Percentiles rank a stretch among this genome's conserved stretches.
phyloP scores from a whole-genome alignment of 2,888 invertebrate genomes.

The Choreutis nemorana region DNA sequence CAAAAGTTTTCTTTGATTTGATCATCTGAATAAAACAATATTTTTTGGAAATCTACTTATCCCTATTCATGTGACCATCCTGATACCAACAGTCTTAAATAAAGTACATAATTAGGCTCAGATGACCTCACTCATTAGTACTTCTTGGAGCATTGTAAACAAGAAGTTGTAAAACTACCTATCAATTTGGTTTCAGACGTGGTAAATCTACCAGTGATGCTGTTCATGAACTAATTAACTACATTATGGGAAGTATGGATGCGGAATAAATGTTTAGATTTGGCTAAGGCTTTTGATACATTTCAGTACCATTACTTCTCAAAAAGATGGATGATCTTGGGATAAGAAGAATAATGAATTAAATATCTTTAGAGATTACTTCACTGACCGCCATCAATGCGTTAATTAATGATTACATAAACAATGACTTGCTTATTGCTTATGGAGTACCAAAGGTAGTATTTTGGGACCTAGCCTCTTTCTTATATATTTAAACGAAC shows the following conservation, averaged over 20 bases:
- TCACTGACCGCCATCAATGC: too few relatives aligned
- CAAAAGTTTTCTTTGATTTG: too few relatives aligned
- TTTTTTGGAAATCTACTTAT: too few relatives aligned
- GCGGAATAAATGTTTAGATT: conserved; percentile 5
- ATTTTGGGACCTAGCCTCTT: conserved; percentile 10
- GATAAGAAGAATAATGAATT: conserved; percentile 7
- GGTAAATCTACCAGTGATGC: conserved; percentile 9
- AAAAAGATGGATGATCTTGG: conserved; percentile 5
- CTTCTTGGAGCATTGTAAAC: conserved; percentile 4
- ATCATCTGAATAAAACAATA: too few relatives aligned
- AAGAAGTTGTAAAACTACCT: conserved; percentile 5
- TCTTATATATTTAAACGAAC: conserved; percentile 8
- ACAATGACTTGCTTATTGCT: neutral
- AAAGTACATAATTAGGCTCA: too few relatives aligned
- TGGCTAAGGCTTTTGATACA: conserved; percentile 9
- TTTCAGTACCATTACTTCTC: conserved; percentile 3
- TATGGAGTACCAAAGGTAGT: conserved; percentile 10
- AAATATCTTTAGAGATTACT: conserved; percentile 7
- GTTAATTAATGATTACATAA: conserved; percentile 2
- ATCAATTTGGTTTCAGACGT: conserved; percentile 9
- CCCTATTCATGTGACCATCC: too few relatives aligned
- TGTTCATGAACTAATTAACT: conserved; percentile 2
- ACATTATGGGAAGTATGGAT: conserved; percentile 4
- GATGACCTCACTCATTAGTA: conserved; percentile 3
- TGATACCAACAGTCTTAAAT: too few relatives aligned